These are phyloP conservation scores for Conchocele bisecta DNA, from an alignment of 2,888 invertebrate genomes.

Conservation along the genomic window DNA sequence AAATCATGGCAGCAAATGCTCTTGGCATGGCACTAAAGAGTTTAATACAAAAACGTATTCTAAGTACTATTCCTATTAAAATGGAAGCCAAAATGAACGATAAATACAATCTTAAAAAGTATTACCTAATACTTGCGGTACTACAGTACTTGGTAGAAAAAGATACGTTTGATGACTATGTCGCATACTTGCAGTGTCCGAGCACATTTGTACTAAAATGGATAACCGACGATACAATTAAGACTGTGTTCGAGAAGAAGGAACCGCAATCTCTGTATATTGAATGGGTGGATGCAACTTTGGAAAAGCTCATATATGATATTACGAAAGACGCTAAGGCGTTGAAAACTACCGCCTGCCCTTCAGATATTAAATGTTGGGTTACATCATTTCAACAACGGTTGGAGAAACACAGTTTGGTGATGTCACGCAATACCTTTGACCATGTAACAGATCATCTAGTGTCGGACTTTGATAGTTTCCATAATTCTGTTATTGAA, in stretches of 20 bases:
- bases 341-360: no score
- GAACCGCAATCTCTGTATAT: background rate
- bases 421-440: background rate
- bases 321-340: no score
- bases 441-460: background rate
- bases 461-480: background rate
- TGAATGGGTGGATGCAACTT: no score
- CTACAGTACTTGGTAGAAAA: background rate
- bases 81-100: background rate
- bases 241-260: background rate
- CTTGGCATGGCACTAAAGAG: background rate
- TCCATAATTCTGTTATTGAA: background rate
- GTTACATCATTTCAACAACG: background rate
- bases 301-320: no score
- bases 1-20: constrained; percentile 1
- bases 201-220: background rate
- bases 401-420: background rate
- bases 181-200: background rate
- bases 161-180: background rate
- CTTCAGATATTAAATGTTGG: no score
- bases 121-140: background rate
- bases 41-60: background rate
- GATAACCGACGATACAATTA: background rate
- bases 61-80: background rate
- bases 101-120: background rate